Percentiles rank a stretch among this genome's conserved stretches.
Conservation (phyloP, 2,797 vertebrate genomes). For the Gouania willdenowi region DNA sequence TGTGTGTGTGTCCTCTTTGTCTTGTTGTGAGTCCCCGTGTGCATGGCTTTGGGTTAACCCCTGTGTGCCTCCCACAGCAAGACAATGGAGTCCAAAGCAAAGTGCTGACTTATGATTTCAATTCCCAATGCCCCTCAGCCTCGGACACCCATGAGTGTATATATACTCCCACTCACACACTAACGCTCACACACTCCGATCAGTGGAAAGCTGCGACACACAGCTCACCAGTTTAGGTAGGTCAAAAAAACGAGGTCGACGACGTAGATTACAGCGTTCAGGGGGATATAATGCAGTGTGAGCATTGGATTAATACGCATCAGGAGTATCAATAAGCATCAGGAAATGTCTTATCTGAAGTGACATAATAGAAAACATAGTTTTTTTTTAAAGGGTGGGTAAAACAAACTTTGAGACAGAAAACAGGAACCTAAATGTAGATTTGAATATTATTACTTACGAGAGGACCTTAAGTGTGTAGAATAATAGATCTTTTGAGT, state of each 20-base stretch:
- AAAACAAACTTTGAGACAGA: no score
- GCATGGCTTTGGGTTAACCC: constrained; percentile 61
- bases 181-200: constrained; percentile 57
- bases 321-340: constrained; percentile 3
- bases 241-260: constrained; percentile 44
- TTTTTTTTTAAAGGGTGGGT: no score
- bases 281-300: constrained; percentile 28
- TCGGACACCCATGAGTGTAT: constrained; percentile 71
- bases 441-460: no score
- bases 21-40: constrained; percentile 36
- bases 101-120: constrained; percentile 88
- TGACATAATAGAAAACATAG: no score
- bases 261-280: no score
- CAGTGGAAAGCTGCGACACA: constrained; percentile 69
- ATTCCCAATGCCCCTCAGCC: constrained; percentile 44
- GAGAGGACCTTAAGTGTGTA: no score
- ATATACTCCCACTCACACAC: constrained; percentile 73
- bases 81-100: constrained; percentile 85
- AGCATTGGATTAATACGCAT: constrained; percentile 8
- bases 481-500: no score
- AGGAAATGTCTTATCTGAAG: background rate
- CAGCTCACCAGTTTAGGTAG: constrained; percentile 71
- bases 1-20: constrained; percentile 37
- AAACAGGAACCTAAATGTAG: no score
- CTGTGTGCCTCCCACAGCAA: constrained; percentile 71